Base-by-base conservation (phyloP, 53 echinoderm and acorn worm species). In the Echinometra lucunter region DNA sequence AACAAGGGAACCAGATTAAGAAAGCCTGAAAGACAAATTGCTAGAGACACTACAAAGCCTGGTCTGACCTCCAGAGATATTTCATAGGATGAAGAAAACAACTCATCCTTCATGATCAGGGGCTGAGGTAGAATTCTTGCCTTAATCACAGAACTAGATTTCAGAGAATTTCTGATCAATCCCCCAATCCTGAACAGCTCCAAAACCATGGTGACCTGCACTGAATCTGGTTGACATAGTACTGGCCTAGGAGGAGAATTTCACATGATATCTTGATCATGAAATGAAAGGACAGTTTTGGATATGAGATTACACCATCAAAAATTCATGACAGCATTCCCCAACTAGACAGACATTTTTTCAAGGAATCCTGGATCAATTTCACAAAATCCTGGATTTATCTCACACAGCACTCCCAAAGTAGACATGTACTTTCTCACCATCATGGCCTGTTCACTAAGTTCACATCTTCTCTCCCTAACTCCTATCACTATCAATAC, bases 11-110 rank as follows among this genome's bases (percentile, higher is more conserved):
- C 27, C 85, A 85, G 85, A 85, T 85, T 28, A 85, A 85, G 49
- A 85, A 49, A 85, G 45, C 85, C 85, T 49, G 53, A 85, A 47
- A 85, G 85, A 85, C 85, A 85, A 85, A 85, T 85, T 85, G 85
- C 49, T 49, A 40, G 85, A 47, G 85, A 85, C 85, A 49, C 85
- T 85, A 49, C 85, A 85, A 85, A 85, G 27, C 85, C 53, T 4
- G 13, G 85, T 9, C 47, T 85, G 85, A 85, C 85, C 85, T 85
- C 85, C 9, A n/a, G 28, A 85, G 85, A 85, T 17, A 37, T 49
- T 10, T 49, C 85, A 49, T n/a, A 49, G 49, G 85, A 85, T 47
- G 85, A 49, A 49, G 9, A 45, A 28, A 85, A 85, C 85, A 85
- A 28, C 85, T 21, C 49, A 45, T 85, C 85, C n/a, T 85, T 85